A percentile compares a stretch with the other conserved stretches of the same genome.
These are phyloP conservation scores for Drosophila triauraria DNA, from an alignment of 1,140 invertebrate genomes.

Conservation along the genomic window DNA sequence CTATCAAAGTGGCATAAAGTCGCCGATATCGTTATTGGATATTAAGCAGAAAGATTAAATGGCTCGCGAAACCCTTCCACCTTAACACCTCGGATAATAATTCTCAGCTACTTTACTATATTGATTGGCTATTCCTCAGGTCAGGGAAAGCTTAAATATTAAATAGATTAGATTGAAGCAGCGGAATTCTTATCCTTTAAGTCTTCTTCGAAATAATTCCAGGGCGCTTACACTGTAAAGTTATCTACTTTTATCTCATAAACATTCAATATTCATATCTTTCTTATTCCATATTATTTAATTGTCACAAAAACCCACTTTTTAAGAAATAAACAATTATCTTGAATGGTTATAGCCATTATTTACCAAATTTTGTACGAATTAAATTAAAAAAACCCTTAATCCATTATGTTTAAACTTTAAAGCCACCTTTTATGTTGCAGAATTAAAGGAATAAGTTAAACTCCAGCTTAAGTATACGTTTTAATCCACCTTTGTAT, in stretches of 20 bases:
- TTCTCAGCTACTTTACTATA: background rate
- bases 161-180: background rate
- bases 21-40: conserved; percentile 27
- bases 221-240: background rate
- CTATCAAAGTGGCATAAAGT: conserved; percentile 47
- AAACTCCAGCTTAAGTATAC: background rate
- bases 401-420: background rate
- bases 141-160: background rate
- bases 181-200: background rate
- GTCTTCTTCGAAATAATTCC: background rate
- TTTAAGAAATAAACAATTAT: background rate
- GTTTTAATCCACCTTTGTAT: background rate
- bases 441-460: background rate
- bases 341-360: too few relatives aligned
- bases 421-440: background rate
- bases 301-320: background rate
- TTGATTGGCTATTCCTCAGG: background rate
- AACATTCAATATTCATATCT: background rate
- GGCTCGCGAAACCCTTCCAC: background rate
- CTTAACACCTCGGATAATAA: conserved; percentile 6
- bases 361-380: accelerated
- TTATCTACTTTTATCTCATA: background rate
- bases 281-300: background rate
- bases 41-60: conserved; percentile 23
- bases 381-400: too few relatives aligned